Percentiles rank a stretch among this genome's conserved stretches.
Conservation (phyloP, 2,888 invertebrate genomes). For the Scrobipalpa costella region DNA sequence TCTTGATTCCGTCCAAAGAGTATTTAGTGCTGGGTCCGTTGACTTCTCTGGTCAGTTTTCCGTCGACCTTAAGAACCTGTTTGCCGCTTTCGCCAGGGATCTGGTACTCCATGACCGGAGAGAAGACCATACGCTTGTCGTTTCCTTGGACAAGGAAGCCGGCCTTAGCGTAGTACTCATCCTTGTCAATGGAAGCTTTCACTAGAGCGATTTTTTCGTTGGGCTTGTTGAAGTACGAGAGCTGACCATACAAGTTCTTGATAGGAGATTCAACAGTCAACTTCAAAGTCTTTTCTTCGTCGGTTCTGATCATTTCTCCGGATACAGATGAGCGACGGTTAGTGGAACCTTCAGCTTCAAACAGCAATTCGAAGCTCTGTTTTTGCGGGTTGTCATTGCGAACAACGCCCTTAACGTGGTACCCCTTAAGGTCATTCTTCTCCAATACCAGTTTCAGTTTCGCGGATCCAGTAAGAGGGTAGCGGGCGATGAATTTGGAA, state of each 20-base stretch:
- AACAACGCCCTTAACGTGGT: slow-evolving; percentile 81
- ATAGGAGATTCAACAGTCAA: slow-evolving; percentile 83
- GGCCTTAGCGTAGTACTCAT: slow-evolving; percentile 82
- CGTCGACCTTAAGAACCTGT: slow-evolving; percentile 78
- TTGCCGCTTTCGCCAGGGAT: slow-evolving; percentile 75
- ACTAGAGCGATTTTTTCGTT: slow-evolving; percentile 82
- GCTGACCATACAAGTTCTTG: slow-evolving; percentile 81
- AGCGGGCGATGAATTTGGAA: slow-evolving; percentile 74
- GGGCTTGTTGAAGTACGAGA: slow-evolving; percentile 78
- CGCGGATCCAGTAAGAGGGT: slow-evolving; percentile 85
- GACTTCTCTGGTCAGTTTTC: slow-evolving; percentile 59
- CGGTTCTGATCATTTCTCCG: slow-evolving; percentile 74
- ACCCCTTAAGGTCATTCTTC: slow-evolving; percentile 84
- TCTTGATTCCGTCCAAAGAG: slow-evolving; percentile 81
- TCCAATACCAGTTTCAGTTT: slow-evolving; percentile 84
- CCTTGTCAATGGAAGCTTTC: slow-evolving; percentile 79
- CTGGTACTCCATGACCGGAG: slow-evolving; percentile 85
- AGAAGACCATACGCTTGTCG: slow-evolving; percentile 78
- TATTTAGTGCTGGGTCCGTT: slow-evolving; percentile 73
- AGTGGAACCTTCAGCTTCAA: slow-evolving; percentile 75
- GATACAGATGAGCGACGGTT: slow-evolving; percentile 83
- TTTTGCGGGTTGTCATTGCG: slow-evolving; percentile 56
- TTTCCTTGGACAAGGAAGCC: slow-evolving; percentile 83
- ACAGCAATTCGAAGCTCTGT: slow-evolving; percentile 71
- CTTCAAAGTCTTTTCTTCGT: slow-evolving; percentile 80